Base-by-base conservation (phyloP, 1,140 invertebrate species). In the Linepithema humile region DNA sequence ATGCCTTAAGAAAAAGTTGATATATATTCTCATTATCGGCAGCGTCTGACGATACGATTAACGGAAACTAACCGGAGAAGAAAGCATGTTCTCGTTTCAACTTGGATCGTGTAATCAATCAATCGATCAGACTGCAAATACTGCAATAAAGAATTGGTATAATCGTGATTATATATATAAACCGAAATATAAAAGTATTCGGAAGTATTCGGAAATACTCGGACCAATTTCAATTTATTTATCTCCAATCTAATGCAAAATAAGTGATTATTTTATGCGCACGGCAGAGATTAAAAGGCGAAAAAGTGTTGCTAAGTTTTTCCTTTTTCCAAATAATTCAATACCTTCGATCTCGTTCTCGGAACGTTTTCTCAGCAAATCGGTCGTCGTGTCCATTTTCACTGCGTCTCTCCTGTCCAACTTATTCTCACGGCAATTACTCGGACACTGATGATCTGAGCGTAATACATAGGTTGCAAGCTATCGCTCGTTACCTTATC, bases 301-400 rank as follows among this genome's bases (percentile, higher is more conserved):
- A 20, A 45, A 45, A n/a, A n/a, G n/a, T n/a, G n/a, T n/a, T 57
- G 23, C 7, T 67, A n/a, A n/a, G 26, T 23, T 17, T 29, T 17
- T 67, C 50, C 2, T 35, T 23, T 48, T 32, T 75, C 26, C 29
- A 32, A 10, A 26, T 2, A 1, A 20, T 23, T 38, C 3, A 0
- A 9, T 88, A 88, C 87, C 87, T 88, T 70, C 62, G 12, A 88
- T 88, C 17, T 88, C 87, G 0, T 82, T 29, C 10, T 43, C 62
- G 0, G 40, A 80, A 75, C 23, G 7, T 6, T 85, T 69, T 43
- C 26, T 80, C 38, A 7, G 40, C 4, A 10, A 5, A 10, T 10
- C 12, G 9, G 48, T 17, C 15, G 10, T 15, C 7, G 23, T 78
- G 12, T 9, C 6, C 86, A 87, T 85, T 26, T 65, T 57, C 70